Evolutionary conservation across 1,140 invertebrate species (phyloP).

Genomic region (Micrasema longulum): DNA sequence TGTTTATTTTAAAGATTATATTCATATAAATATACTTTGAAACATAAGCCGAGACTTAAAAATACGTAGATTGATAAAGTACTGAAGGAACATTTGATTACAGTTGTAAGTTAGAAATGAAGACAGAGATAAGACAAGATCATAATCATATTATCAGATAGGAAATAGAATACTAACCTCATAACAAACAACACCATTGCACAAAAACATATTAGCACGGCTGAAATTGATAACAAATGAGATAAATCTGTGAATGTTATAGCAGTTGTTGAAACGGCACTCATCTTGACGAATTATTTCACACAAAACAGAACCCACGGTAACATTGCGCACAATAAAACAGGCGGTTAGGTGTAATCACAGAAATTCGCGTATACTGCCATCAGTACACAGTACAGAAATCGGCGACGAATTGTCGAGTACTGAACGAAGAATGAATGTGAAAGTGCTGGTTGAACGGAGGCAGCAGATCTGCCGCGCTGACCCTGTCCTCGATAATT

Average conservation of each 20-base stretch:
- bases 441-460: constrained; percentile 41
- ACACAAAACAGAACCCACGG: constrained; percentile 12
- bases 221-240: constrained; percentile 72
- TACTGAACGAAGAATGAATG: constrained; percentile 46
- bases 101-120: no score
- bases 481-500: constrained; percentile 48
- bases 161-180: constrained; percentile 40
- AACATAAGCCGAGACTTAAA: no score
- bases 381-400: constrained; percentile 20
- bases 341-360: constrained; percentile 31
- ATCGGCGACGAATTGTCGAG: constrained; percentile 20
- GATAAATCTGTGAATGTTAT: constrained; percentile 72
- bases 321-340: constrained; percentile 35
- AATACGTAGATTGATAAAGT: no score
- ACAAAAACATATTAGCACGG: constrained; percentile 63
- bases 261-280: constrained; percentile 36
- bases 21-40: no score
- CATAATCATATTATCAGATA: not conserved
- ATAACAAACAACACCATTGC: constrained; percentile 44
- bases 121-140: no score
- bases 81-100: no score
- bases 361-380: constrained; percentile 13
- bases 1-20: no score
- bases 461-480: constrained; percentile 33
- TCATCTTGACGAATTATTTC: constrained; percentile 30